A percentile compares a stretch with the other conserved stretches of the same genome.
These are phyloP conservation scores for Scomber japonicus DNA, from an alignment of 2,113 vertebrate genomes.

Conservation along the genomic window DNA sequence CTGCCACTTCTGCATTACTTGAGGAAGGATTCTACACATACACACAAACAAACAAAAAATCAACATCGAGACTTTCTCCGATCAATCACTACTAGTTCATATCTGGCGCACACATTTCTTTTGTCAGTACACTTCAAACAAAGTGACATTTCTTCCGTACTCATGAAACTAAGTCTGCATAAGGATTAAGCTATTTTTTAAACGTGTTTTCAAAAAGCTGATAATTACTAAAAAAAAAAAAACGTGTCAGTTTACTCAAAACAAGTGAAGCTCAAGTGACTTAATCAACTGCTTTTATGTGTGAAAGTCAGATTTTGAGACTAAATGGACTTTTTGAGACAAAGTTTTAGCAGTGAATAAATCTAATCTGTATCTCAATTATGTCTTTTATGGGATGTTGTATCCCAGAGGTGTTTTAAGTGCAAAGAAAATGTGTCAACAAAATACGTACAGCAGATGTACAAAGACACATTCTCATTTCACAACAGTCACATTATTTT, in stretches of 20 bases:
- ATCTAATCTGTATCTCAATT: not conserved
- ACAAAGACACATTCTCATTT: constrained; percentile 8
- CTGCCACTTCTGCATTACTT: constrained; percentile 17
- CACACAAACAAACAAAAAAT: not conserved
- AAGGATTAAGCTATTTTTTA: not conserved
- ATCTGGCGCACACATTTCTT: not conserved
- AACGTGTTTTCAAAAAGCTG: not conserved
- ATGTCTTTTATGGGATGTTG: constrained; percentile 2
- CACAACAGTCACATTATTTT: not conserved
- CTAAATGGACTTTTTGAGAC: not conserved
- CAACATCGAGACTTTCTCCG: not conserved
- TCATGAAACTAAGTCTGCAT: not conserved
- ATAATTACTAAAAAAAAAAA: not conserved
- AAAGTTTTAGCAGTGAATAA: not conserved
- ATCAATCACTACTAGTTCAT: not conserved
- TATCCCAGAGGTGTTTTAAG: not conserved
- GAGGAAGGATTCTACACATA: not conserved
- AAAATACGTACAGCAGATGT: not conserved
- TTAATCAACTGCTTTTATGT: not conserved
- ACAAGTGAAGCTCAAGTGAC: not conserved
- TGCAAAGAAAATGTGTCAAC: not conserved
- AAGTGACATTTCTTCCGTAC: not conserved
- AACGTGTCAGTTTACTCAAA: not conserved
- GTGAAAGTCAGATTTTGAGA: not conserved
- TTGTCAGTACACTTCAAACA: not conserved